phyloP scores from a whole-genome alignment of 2,888 invertebrate genomes.

The Cremastinae sp. region DNA sequence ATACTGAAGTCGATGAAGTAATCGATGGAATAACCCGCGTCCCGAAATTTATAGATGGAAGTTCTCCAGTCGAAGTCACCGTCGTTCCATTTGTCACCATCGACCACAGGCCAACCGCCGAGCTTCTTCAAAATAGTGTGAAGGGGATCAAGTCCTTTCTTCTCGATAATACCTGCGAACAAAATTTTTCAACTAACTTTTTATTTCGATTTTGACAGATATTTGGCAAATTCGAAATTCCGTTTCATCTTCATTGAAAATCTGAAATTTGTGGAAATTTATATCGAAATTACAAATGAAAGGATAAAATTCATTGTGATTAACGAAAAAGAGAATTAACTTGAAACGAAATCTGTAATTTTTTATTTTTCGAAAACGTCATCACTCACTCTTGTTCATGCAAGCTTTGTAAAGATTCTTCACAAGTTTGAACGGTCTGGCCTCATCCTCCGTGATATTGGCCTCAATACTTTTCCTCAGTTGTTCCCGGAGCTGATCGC shows the following conservation, averaged over 20 bases:
- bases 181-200: not conserved
- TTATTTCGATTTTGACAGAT: not conserved
- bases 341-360: not conserved
- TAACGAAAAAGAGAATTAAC: not conserved
- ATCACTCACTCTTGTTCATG: constrained; percentile 91
- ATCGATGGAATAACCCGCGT: constrained; percentile 92
- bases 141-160: constrained; percentile 88
- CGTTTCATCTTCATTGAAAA: not conserved
- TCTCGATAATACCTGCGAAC: constrained; percentile 88
- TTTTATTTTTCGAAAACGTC: constrained; percentile 1
- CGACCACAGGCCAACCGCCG: constrained; percentile 96
- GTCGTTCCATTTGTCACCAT: constrained; percentile 88
- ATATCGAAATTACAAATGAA: no score
- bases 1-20: constrained; percentile 95
- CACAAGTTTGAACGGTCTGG: constrained; percentile 87
- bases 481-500: constrained; percentile 88
- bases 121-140: constrained; percentile 86
- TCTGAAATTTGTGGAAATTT: no score
- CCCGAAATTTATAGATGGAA: constrained; percentile 90
- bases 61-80: constrained; percentile 89
- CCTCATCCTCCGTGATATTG: constrained; percentile 82
- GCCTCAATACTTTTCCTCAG: constrained; percentile 87
- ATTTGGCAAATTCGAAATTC: not conserved
- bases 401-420: constrained; percentile 93
- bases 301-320: no score